Evolutionary conservation across 2,797 vertebrate genomes (phyloP).

Genomic region (Sebastes diaconus): DNA sequence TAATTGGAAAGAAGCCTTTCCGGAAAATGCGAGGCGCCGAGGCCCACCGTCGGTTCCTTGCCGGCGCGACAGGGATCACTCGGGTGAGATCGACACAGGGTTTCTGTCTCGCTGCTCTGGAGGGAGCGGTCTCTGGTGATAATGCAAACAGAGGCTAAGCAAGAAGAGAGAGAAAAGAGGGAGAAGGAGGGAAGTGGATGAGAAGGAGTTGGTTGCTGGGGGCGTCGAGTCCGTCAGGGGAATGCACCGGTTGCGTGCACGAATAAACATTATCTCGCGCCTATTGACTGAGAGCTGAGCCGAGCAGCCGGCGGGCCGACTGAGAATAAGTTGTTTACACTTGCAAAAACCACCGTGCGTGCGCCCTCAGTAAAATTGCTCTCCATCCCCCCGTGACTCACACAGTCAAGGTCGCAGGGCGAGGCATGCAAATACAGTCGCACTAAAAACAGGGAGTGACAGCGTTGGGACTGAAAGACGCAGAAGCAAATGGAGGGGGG

Average conservation of each 20-base stretch:
- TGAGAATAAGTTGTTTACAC: conserved; percentile 75
- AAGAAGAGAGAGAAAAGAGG: not conserved
- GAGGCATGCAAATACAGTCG: conserved; percentile 41
- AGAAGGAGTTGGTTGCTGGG: conserved; percentile 50
- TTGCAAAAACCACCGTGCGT: conserved; percentile 38
- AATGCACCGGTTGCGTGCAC: conserved; percentile 50
- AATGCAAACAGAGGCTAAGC: conserved; percentile 41
- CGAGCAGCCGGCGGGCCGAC: conserved; percentile 50
- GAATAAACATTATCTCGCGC: conserved; percentile 71
- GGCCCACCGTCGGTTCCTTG: conserved; percentile 14
- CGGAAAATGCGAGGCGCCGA: not conserved
- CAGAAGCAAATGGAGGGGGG: not conserved
- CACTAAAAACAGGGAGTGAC: conserved; percentile 46
- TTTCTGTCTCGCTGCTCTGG: conserved; percentile 38
- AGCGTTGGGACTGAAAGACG: conserved; percentile 26
- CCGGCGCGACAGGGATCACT: conserved; percentile 35
- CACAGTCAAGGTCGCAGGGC: conserved; percentile 55
- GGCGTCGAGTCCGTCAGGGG: conserved; percentile 47
- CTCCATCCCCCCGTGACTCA: conserved; percentile 33
- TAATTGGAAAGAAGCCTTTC: conserved; percentile 55
- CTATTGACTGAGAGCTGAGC: conserved; percentile 69
- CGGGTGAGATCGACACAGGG: conserved; percentile 51
- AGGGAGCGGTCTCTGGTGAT: conserved; percentile 44
- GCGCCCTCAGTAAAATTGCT: conserved; percentile 50
- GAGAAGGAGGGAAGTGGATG: conserved; percentile 31